These are phyloP conservation scores for Orbicella faveolata DNA, from an alignment of 64 coral and sea anemone species.

Conservation along the genomic window DNA sequence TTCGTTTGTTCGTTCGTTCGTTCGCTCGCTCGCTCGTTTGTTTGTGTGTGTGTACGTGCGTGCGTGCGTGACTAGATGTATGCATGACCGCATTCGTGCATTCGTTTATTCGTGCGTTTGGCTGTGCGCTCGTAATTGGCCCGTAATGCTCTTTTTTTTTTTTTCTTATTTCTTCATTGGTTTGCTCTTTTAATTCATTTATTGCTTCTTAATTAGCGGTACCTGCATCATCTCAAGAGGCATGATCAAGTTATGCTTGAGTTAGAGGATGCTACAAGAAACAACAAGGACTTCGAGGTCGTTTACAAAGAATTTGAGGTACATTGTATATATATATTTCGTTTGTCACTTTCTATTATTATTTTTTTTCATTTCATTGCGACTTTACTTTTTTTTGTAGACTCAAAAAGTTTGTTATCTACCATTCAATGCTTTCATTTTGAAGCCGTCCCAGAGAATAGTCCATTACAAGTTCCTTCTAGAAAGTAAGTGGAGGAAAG, in stretches of 20 bases:
- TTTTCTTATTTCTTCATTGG: background rate
- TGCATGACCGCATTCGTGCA: too few species aligned
- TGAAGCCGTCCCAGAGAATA: constrained; percentile 96
- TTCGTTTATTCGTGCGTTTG: background rate
- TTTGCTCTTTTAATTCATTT: background rate
- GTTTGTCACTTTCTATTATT: background rate
- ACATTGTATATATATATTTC: background rate
- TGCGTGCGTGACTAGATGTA: too few species aligned
- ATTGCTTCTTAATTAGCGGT: constrained; percentile 48
- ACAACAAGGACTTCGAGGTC: constrained; percentile 84
- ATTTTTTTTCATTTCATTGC: background rate
- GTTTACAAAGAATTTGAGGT: constrained; percentile 99
- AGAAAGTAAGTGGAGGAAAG: constrained; percentile 73
- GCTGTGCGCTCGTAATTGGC: background rate
- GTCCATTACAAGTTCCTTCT: constrained; percentile 93
- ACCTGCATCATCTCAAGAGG: constrained; percentile 71
- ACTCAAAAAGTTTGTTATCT: constrained; percentile 95
- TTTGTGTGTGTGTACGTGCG: background rate
- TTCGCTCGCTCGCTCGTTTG: background rate
- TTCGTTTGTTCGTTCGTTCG: background rate
- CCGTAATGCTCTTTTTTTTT: background rate
- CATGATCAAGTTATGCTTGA: constrained; percentile 95
- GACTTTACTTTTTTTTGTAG: constrained; percentile 42
- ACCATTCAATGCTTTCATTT: constrained; percentile 90
- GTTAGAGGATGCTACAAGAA: constrained; percentile 79